Base-by-base conservation (phyloP, 2,113 vertebrate species). In the Hemibagrus wyckioides region DNA sequence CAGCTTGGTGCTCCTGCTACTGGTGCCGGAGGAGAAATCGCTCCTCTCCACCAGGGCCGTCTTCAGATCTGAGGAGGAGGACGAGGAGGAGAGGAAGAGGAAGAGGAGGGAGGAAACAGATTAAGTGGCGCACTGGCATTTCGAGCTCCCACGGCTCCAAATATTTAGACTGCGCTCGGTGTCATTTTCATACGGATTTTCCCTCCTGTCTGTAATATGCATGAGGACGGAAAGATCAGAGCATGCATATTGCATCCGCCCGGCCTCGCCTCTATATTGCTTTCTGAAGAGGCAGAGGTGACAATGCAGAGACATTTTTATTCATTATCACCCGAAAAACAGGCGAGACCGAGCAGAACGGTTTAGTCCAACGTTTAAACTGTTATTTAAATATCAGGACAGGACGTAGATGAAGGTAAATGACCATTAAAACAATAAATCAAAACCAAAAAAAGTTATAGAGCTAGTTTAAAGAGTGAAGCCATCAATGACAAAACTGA, bases 1-100 rank as follows among this genome's bases (percentile, higher is more conserved):
- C 90, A 99, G 95, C 94, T 99, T 99, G 91, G 97, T 99, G 88
- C 98, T 99, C 88, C 97, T 96, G 93, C 98, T 99, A 96, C 98
- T 99, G 54, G 98, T 99, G 89, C 98, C 98, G 0, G 98, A 99
- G 84, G 98, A 98, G 94, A 99, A 99, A 94, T 99, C 97, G 91
- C 94, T 96, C 93, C 97, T 96, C 94, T 99, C 98, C 69, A 99
- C 96, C 87, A 99, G 96, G 86, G 98, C 98, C 88, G 97, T 99
- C 95, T 97, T 98, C 54, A 99, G 97, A 95, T 98, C 98, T 99
- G 93, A 77, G 30, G 56, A 82, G 52, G 52, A 39, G 52, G 79
- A 80, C 0, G 82, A 73, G 52, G 80, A 61, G 10, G 63, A 73
- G 30, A 73, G 54, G 86, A 63, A 33, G 77, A 91, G 82, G 91